phyloP scores from a whole-genome alignment of 1,140 invertebrate species.

The Brachionus rotundiformis region DNA sequence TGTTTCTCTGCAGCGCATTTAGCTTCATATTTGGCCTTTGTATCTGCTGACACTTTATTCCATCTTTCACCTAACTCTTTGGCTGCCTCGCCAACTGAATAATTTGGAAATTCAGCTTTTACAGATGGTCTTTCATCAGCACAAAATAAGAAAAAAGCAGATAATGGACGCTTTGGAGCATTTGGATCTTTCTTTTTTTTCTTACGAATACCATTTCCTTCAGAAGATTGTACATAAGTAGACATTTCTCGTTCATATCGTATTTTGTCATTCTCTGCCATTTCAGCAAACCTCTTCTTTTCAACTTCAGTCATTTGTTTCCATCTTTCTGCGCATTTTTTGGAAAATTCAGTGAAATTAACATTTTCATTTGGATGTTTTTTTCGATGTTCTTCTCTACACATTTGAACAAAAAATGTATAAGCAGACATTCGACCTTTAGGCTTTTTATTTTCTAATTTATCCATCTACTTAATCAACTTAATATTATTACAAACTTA shows the following conservation, averaged over 20 bases:
- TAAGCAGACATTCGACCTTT: slow-evolving; percentile 97
- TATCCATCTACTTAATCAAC: neutral
- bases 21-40: slow-evolving; percentile 84
- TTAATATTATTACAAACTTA: neutral
- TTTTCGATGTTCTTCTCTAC: slow-evolving; percentile 93
- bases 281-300: slow-evolving; percentile 95
- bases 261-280: slow-evolving; percentile 93
- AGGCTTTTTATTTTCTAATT: slow-evolving; percentile 70
- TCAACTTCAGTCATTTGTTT: slow-evolving; percentile 98
- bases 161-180: slow-evolving; percentile 94
- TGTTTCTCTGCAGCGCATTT: slow-evolving; percentile 90
- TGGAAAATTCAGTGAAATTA: slow-evolving; percentile 96
- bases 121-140: slow-evolving; percentile 93
- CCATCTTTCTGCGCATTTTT: slow-evolving; percentile 98
- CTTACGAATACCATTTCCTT: slow-evolving; percentile 70
- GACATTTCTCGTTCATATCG: slow-evolving; percentile 94
- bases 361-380: slow-evolving; percentile 98
- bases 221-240: slow-evolving; percentile 84
- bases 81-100: slow-evolving; percentile 92
- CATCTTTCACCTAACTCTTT: slow-evolving; percentile 94
- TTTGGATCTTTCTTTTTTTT: slow-evolving; percentile 88
- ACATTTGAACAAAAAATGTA: slow-evolving; percentile 98
- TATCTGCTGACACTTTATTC: slow-evolving; percentile 80
- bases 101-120: slow-evolving; percentile 85
- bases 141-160: slow-evolving; percentile 99